A percentile compares a stretch with the other conserved stretches of the same genome.
Conservation (phyloP, 2,888 invertebrate genomes). For the Torymus auratus region DNA sequence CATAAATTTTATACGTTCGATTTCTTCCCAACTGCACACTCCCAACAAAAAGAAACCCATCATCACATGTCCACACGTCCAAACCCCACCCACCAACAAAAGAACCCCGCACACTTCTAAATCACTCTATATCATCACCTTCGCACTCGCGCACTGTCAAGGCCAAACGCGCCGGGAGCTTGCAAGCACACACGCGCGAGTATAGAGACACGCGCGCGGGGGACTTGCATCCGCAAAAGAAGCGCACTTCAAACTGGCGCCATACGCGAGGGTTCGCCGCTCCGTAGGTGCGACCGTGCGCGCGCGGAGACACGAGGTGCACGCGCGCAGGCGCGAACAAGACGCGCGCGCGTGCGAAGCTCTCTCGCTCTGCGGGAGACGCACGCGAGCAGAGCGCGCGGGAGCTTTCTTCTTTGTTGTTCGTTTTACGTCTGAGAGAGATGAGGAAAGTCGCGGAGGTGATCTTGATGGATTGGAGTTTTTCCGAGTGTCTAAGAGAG, state of each 20-base stretch:
- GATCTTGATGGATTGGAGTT: no score
- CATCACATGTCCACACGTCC: background rate
- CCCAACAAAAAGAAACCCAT: background rate
- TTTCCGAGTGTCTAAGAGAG: no score
- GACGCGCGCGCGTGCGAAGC: slow-evolving; percentile 7
- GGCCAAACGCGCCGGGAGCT: slow-evolving; percentile 18
- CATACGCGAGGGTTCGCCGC: slow-evolving; percentile 59
- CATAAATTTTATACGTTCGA: no score
- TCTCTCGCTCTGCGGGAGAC: background rate
- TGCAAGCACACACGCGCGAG: slow-evolving; percentile 6
- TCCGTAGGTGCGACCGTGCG: slow-evolving; percentile 17
- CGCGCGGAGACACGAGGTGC: background rate
- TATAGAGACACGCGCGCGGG: background rate
- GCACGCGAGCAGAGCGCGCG: background rate
- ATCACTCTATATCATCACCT: background rate
- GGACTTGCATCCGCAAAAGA: slow-evolving; percentile 72
- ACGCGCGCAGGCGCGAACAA: slow-evolving; percentile 46
- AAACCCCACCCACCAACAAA: no score
- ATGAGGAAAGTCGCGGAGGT: no score
- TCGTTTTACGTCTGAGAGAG: no score
- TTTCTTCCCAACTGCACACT: no score
- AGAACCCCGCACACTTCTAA: no score
- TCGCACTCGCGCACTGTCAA: slow-evolving; percentile 11
- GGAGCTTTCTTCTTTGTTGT: slow-evolving; percentile 8
- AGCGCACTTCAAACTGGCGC: slow-evolving; percentile 76